Evolutionary conservation across 2,888 invertebrate species (phyloP).

Genomic region (Schizaphis graminum): DNA sequence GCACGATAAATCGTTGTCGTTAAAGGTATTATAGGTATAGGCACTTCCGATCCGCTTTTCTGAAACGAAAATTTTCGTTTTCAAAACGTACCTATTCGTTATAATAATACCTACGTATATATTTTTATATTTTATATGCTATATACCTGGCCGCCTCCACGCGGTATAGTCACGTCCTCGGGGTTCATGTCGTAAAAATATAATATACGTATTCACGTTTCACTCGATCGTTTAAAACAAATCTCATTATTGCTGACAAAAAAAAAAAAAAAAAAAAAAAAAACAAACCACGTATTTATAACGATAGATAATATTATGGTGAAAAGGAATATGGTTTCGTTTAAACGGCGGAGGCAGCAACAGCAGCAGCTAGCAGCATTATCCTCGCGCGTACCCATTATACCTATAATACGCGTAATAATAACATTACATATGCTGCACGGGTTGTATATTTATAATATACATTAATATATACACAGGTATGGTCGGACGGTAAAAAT

Average conservation of each 20-base stretch:
- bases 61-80: neutral
- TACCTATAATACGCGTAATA: neutral
- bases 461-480: conserved; percentile 1
- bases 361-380: neutral
- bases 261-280: neutral
- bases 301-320: conserved; percentile 42
- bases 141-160: neutral
- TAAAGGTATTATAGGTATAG: neutral
- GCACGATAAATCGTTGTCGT: neutral
- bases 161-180: conserved; percentile 34
- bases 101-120: neutral
- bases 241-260: conserved; percentile 43
- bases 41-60: neutral
- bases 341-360: neutral
- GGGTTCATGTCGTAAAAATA: conserved; percentile 40
- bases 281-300: conserved; percentile 37
- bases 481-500: conserved; percentile 13
- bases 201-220: conserved; percentile 38
- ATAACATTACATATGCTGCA: neutral
- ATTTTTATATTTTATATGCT: neutral
- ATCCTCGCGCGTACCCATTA: neutral
- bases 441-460: neutral
- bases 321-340: conserved; percentile 42
- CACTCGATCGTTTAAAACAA: conserved; percentile 35
- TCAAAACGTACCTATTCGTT: neutral